Base-by-base conservation (phyloP, 2,888 invertebrate genomes). In the Tillus elongatus region DNA sequence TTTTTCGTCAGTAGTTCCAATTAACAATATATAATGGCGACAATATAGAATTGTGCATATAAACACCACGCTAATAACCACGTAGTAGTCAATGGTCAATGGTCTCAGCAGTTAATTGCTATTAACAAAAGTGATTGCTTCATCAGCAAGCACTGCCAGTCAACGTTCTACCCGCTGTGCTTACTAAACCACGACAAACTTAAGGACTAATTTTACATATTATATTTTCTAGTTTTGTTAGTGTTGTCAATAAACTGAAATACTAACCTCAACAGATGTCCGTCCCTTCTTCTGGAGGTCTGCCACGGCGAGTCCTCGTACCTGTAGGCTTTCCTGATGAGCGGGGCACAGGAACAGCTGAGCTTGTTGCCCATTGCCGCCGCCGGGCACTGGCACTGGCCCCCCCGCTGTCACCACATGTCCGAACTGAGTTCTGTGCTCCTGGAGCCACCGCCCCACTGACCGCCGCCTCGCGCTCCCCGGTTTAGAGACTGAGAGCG, bases 291-390 rank as follows among this genome's bases (percentile, higher is more conserved):
- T 52, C 85, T 74, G 46, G 84, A 83, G 63, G 85, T 83, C 70
- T 90, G 89, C 89, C 90, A 91, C 66, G 93, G 93, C 65, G 91
- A 89, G 70, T 92, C 90, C 70, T 89, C 92, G 71, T 91, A 90
- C 64, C 92, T 84, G 73, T 93, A 93, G 64, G 88, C 89, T 75
- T 92, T 93, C 73, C 91, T 84, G 71, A 92, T 84, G 65, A 95
- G 78, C 60, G 95, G 93, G 61, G 91, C 93, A 74, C 95, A 95
- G 61, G 91, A 90, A 74, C 91, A 92, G 68, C 89, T 90, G 66
- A 95, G 75, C 75, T 95, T 95, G 76, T 95, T 95, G 71, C 95
- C 95, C 95, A 95, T 91, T 66, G 77, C 72, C 66, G 72, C 75
- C 70, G 77, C 73, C 66, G 73, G 58, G 56, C 61, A 60, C 58